Base-by-base conservation (phyloP, 92 coral and sea anemone species). In the Epizoanthus ramosus region DNA sequence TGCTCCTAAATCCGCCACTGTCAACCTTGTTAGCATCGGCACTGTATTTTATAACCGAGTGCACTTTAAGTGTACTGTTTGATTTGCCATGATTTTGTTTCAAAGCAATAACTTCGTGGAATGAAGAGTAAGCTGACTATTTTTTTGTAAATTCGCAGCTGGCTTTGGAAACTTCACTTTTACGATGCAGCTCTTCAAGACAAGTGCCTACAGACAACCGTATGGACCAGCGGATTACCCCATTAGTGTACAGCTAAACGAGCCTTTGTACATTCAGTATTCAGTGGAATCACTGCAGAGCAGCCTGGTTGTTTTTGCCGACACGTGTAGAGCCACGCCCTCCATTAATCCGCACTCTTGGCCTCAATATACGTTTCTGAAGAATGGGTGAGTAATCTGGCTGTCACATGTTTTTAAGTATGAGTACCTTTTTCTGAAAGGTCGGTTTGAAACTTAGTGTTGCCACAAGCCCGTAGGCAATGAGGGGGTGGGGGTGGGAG, bases 131-230 rank as follows among this genome's bases (percentile, higher is more conserved):
- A 43, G 10, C 9, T 5, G 50, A 8, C 50, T 9, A 8, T 43
- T 0, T 43, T 43, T 8, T 50, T 85, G 4, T 69, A 19, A 47
- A 60, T 56, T 35, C 67, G 14, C 63, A 86, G 89, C 77, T 80
- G 83, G 83, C 37, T 86, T 71, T 81, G 89, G 89, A 10, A 86
- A 86, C 80, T 79, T 86, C 39, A 86, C 89, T 23, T 86, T 86
- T 23, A 63, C 24, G 13, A 80, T 86, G 86, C 77, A 86, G 70
- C 74, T 86, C 39, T 86, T 31, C 86, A 80, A 63, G 73, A 71
- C 75, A 65, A 41, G 54, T 0, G 64, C 41, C 45, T 86, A 86
- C 71, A 28, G 18, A 53, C 74, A 75, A 16, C 81, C 86, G 25
- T 86, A 71, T 18, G 15, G 73, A 23, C 50, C 53, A 60, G 3